Evolutionary conservation across 2,113 vertebrate species (phyloP).

Genomic region (Pogona vitticeps): DNA sequence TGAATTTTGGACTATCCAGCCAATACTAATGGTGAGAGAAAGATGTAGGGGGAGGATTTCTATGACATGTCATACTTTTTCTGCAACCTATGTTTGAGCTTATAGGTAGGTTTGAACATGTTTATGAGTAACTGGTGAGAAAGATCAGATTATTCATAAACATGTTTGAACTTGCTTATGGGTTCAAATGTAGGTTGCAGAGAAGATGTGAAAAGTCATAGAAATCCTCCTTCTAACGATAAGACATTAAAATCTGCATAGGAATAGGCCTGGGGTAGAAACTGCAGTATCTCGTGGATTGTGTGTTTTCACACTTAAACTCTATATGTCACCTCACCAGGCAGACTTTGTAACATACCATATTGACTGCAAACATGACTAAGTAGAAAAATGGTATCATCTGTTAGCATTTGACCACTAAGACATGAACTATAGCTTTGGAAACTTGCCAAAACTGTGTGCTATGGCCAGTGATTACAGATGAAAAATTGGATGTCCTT

Average conservation of each 20-base stretch:
- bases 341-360: too few relatives aligned
- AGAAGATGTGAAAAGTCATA: too few relatives aligned
- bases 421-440: conserved; percentile 4
- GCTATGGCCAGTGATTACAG: not conserved
- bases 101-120: too few relatives aligned
- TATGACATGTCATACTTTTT: too few relatives aligned
- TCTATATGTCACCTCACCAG: too few relatives aligned
- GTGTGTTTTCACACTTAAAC: not conserved
- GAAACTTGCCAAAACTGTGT: not conserved
- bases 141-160: too few relatives aligned
- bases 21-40: not conserved
- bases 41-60: too few relatives aligned
- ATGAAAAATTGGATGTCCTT: not conserved
- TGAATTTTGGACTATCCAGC: not conserved
- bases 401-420: conserved; percentile 41
- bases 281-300: not conserved
- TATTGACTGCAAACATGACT: not conserved
- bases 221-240: too few relatives aligned
- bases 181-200: too few relatives aligned
- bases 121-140: too few relatives aligned
- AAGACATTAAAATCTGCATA: not conserved
- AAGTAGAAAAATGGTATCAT: not conserved
- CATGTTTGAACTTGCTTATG: too few relatives aligned
- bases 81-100: too few relatives aligned
- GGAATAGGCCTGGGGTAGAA: not conserved